Base-by-base conservation (phyloP, 2,113 vertebrate species). In the Planiliza haematocheilus region DNA sequence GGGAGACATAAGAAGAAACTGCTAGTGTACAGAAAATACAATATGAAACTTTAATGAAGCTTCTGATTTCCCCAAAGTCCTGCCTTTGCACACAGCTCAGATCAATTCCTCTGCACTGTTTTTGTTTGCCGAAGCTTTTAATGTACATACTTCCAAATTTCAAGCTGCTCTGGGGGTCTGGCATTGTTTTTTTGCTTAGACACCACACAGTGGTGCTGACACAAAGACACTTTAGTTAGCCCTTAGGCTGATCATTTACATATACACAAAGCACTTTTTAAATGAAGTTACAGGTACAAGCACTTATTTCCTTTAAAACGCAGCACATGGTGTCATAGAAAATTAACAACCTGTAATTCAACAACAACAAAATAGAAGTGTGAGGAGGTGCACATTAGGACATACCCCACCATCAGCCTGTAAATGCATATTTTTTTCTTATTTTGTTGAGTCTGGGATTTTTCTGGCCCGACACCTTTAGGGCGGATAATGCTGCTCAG, bases 41-140 rank as follows among this genome's bases (percentile, higher is more conserved):
- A 86, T 86, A 90, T 90, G 80, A 90, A 92, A 91, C 82, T 92
- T 92, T 91, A 92, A 92, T 92, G 88, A 92, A 85, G 88, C 66
- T 82, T 88, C 69, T 91, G 90, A 91, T 92, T 92, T 92, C 89
- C 91, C 91, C 71, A 77, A 80, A 63, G 91, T 81, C 83, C 80
- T 86, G 73, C 82, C 59, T 86, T 90, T 85, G 83, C 76, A 86
- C 79, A 86, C 78, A 77, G 61, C 80, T 83, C 45, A 88, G 80
- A 91, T 91, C 89, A 88, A 81, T 87, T 87, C 68, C 66, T 71
- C 60, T 68, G 58, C 46, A 16, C 42, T 67, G 70, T 59, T 83
- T 78, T 84, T 82, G 77, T 82, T 77, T 51, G 69, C 83, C 48
- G 46, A 63, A 62, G 69, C 62, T 81, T 83, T 88, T 87, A 83